phyloP scores from a whole-genome alignment of 2,797 vertebrate species.

The Borostomias antarcticus region DNA sequence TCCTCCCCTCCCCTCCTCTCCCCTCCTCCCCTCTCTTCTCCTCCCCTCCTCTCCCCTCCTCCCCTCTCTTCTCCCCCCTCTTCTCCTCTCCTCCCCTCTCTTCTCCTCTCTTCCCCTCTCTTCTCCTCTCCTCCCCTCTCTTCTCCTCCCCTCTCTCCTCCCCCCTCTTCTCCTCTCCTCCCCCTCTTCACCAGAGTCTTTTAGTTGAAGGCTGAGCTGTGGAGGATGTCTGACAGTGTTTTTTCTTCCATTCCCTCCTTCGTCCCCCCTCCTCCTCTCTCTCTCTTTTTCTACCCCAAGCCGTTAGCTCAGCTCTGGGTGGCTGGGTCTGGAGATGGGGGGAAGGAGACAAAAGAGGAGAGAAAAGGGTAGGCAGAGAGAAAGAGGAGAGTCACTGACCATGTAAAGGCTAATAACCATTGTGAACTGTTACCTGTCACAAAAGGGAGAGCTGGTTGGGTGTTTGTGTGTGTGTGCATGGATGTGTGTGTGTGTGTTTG shows the following conservation, averaged over 20 bases:
- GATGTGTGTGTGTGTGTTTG: not conserved
- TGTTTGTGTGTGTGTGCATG: conserved; percentile 1
- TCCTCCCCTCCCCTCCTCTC: conserved; percentile 13
- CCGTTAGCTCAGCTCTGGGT: conserved; percentile 56
- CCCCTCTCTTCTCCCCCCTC: conserved; percentile 30
- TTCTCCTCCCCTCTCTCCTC: conserved; percentile 26
- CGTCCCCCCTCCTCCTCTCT: conserved; percentile 28
- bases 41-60: conserved; percentile 11
- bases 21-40: conserved; percentile 33
- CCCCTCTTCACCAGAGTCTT: conserved; percentile 37
- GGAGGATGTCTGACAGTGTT: conserved; percentile 34
- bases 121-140: conserved; percentile 4
- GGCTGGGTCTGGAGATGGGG: conserved; percentile 51
- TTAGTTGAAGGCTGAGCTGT: conserved; percentile 63
- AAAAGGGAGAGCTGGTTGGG: conserved; percentile 12
- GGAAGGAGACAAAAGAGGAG: conserved; percentile 23
- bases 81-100: conserved; percentile 27
- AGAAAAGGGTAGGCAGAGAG: conserved; percentile 20
- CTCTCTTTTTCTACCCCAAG: conserved; percentile 34
- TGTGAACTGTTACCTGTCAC: conserved; percentile 23
- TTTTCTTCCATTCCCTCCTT: conserved; percentile 40
- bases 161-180: conserved; percentile 31
- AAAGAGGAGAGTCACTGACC: conserved; percentile 21
- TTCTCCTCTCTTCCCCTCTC: conserved; percentile 52
- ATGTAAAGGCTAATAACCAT: conserved; percentile 47